Evolutionary conservation across 1,140 invertebrate species (phyloP).

Genomic region (Watersipora subatra): DNA sequence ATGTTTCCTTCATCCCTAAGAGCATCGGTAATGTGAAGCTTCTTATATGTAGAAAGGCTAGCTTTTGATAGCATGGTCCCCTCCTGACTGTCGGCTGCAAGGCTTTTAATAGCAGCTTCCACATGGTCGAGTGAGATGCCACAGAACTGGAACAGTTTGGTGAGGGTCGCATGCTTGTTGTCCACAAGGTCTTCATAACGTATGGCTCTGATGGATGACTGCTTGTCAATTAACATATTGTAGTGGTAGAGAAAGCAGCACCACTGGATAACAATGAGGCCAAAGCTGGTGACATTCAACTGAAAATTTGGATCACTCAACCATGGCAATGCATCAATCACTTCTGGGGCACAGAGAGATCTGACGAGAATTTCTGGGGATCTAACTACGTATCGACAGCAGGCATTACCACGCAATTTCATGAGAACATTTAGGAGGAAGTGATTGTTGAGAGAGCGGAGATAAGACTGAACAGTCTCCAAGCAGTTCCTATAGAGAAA

Average conservation of each 20-base stretch:
- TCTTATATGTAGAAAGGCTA: background rate
- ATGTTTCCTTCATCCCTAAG: background rate
- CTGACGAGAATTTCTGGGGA: background rate
- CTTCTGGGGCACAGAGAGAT: background rate
- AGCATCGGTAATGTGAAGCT: background rate
- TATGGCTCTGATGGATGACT: background rate
- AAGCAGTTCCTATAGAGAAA: slow-evolving; percentile 31
- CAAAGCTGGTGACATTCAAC: background rate
- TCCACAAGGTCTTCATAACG: background rate
- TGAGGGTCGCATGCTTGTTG: background rate
- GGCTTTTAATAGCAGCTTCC: background rate
- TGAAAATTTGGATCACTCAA: background rate
- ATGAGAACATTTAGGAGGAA: background rate
- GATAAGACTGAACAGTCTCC: slow-evolving; percentile 16
- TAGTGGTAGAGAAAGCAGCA: background rate
- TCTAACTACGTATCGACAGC: background rate
- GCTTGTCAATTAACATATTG: background rate
- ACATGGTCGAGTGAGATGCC: background rate
- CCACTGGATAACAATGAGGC: background rate
- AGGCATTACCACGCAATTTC: background rate
- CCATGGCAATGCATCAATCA: background rate
- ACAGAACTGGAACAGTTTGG: background rate
- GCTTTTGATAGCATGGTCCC: background rate
- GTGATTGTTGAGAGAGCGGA: background rate
- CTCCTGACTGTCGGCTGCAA: background rate